Evolutionary conservation across 2,113 vertebrate genomes (phyloP).

Genomic region (Sapajus apella): DNA sequence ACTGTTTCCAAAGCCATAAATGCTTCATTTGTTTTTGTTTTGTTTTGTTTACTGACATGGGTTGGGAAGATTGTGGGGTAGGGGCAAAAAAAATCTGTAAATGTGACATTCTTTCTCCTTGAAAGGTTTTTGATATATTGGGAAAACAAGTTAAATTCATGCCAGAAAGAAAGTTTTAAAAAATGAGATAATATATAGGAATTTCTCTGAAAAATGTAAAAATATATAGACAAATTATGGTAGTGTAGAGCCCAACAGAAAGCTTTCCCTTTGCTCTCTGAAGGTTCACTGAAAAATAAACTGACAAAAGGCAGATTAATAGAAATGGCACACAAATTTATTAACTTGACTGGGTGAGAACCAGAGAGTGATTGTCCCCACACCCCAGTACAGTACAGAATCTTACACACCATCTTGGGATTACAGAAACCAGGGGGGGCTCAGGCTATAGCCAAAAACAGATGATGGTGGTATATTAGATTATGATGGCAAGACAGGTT

Average conservation of each 20-base stretch:
- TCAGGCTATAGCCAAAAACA: neutral
- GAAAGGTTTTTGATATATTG: neutral
- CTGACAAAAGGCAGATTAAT: neutral
- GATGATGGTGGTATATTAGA: neutral
- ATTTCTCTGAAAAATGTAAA: slow-evolving; percentile 3
- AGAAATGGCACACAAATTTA: neutral
- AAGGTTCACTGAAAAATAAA: neutral
- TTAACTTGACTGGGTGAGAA: neutral
- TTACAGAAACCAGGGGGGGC: neutral
- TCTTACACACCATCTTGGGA: neutral
- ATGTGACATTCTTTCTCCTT: neutral
- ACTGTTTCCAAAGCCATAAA: neutral
- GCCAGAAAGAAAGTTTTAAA: neutral
- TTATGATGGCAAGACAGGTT: neutral
- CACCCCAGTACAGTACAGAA: neutral
- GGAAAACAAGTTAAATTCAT: neutral
- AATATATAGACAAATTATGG: neutral
- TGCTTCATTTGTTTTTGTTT: neutral
- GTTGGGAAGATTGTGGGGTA: neutral
- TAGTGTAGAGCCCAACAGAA: neutral
- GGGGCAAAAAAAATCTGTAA: neutral
- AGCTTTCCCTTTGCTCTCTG: neutral
- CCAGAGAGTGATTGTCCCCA: neutral
- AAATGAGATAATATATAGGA: neutral
- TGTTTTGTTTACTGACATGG: neutral